Evolutionary conservation across 2,888 invertebrate species (phyloP), one percentile per base, ranked within the genome.

Genomic region (Euplagia quadripunctaria): DNA sequence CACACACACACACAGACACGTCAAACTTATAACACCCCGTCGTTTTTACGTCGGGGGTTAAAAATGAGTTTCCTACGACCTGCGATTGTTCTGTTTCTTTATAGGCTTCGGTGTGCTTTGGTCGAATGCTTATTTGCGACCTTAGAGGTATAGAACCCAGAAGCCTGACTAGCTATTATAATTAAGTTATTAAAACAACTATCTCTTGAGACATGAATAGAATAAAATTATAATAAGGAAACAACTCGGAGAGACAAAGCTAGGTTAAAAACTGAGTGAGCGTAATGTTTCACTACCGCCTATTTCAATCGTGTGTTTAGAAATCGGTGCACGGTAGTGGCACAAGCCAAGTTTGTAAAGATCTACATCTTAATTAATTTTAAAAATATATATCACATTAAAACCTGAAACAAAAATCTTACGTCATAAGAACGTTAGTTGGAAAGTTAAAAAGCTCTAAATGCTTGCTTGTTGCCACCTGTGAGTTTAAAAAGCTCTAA

Each of bases 201-300:
- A 55, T 58, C 20, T 58, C 58, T 58, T 11, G 5, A n/a, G 55
- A n/a, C 55, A n/a, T 41, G n/a, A 55, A 42, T 68, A 42, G 52
- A 68, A 63, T 43, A 65, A 51, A 46, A 14, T 67, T 58, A 6
- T 42, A 68, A 68, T 43, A 49, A 73, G 69, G 49, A 55, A 64
- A 16, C 52, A 68, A 69, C 12, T 11, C 17, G 41, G 17, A 4
- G n/a, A 69, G 46, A 63, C 9, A 63, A 63, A 63, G 8, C 61
- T n/a, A 31, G 20, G 7, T 17, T 42, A 17, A 51, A 66, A 66
- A 16, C 64, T 16, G n/a, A 31, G 4, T 41, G 11, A 55, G 41
- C 8, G 2, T 64, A 52, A 61, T 73, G 66, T 61, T 65, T 42
- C 64, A 69, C 73, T 73, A 70, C 73, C 73, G 73, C 69, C 58